Percentiles rank a stretch among this genome's conserved stretches.
phyloP scores from a whole-genome alignment of 2,888 invertebrate genomes.

The Caenorhabditis wallacei region DNA sequence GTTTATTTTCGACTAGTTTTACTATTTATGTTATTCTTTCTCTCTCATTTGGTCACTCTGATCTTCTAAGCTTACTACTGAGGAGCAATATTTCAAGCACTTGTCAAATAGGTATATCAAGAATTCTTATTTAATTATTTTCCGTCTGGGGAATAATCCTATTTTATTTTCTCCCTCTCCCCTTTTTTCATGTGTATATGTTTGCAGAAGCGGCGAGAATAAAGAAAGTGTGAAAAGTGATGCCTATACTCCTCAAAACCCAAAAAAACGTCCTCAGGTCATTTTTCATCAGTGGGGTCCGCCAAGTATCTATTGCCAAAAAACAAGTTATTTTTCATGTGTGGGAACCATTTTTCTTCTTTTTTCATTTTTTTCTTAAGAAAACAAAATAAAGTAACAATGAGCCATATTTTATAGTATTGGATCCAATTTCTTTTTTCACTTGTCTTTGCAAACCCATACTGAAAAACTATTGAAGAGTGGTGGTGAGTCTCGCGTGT shows the following conservation, averaged over 20 bases:
- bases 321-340: constrained; percentile 61
- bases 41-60: background rate
- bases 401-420: constrained; percentile 2
- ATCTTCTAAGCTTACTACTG: background rate
- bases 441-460: background rate
- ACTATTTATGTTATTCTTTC: background rate
- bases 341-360: constrained; percentile 35
- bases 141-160: constrained; percentile 42
- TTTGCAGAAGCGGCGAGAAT: constrained; percentile 1
- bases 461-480: constrained; percentile 30
- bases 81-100: constrained; percentile 52
- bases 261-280: constrained; percentile 49
- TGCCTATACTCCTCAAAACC: constrained; percentile 16
- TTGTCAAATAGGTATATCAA: constrained; percentile 55
- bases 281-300: constrained; percentile 53
- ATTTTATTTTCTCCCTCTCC: constrained; percentile 21
- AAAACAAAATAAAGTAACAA: constrained; percentile 17
- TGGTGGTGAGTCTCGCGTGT: constrained; percentile 41
- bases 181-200: background rate
- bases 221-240: constrained; percentile 7
- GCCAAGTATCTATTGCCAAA: constrained; percentile 48
- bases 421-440: constrained; percentile 28
- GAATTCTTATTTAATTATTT: constrained; percentile 52
- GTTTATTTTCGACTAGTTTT: background rate
- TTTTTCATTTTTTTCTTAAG: background rate